Evolutionary conservation across 64 coral and sea anemone species (phyloP).

Genomic region (Actinia equina): DNA sequence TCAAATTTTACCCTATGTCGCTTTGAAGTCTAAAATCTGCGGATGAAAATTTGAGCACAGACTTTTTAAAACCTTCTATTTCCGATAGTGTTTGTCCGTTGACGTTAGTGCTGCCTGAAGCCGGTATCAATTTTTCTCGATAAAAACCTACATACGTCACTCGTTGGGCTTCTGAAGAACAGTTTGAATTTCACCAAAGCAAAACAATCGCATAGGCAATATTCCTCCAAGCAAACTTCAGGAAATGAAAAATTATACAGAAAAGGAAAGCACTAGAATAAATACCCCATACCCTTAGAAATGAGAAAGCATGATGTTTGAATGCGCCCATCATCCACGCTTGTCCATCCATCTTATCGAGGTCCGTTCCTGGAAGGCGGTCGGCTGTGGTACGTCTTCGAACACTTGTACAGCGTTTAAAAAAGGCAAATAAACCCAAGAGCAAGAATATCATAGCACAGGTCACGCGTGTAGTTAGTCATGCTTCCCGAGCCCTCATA

Average conservation of each 20-base stretch:
- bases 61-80: neutral
- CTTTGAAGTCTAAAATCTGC: neutral
- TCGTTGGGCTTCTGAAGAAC: neutral
- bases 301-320: neutral
- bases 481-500: neutral
- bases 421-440: neutral
- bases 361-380: neutral
- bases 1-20: neutral
- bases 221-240: neutral
- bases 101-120: neutral
- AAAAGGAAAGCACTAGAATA: neutral
- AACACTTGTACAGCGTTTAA: neutral
- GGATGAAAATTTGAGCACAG: neutral
- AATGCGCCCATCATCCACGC: neutral
- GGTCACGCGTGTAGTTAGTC: constrained; percentile 3
- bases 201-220: neutral
- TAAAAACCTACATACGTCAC: neutral
- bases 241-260: neutral
- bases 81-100: neutral
- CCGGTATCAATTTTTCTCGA: neutral
- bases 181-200: neutral
- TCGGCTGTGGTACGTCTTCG: neutral
- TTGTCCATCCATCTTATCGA: neutral
- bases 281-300: neutral
- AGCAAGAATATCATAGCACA: neutral